phyloP scores from a whole-genome alignment of 2,797 vertebrate genomes.

The Sarcophilus harrisii region DNA sequence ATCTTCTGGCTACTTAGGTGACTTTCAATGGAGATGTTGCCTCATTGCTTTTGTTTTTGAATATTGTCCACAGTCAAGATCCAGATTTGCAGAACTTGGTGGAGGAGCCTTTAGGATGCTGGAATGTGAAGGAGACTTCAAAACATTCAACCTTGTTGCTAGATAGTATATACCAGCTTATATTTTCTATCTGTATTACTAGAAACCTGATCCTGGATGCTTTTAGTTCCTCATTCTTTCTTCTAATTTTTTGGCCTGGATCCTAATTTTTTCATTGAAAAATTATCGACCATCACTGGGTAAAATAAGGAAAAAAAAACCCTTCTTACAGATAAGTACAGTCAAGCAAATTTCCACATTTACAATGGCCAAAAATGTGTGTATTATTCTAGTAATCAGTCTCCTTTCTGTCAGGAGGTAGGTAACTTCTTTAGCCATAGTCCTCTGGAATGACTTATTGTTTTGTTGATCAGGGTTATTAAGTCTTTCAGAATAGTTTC shows the following conservation, averaged over 20 bases:
- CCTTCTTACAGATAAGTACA: not conserved
- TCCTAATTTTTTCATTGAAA: not conserved
- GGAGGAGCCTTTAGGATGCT: not conserved
- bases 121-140: not conserved
- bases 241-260: not conserved
- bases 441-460: not conserved
- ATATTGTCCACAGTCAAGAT: not conserved
- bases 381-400: not conserved
- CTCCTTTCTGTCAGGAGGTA: not conserved
- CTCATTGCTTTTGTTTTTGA: not conserved
- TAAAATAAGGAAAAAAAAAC: not conserved
- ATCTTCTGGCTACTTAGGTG: not conserved
- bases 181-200: not conserved
- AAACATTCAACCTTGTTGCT: not conserved
- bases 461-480: not conserved
- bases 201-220: not conserved
- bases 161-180: not conserved
- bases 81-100: not conserved
- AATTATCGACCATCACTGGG: not conserved
- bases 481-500: not conserved
- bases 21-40: not conserved
- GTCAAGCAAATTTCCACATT: not conserved
- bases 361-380: not conserved
- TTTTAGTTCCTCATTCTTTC: not conserved
- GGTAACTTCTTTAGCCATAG: not conserved